Conservation (phyloP, 2,888 invertebrate genomes). For the Lithophane leautieri region DNA sequence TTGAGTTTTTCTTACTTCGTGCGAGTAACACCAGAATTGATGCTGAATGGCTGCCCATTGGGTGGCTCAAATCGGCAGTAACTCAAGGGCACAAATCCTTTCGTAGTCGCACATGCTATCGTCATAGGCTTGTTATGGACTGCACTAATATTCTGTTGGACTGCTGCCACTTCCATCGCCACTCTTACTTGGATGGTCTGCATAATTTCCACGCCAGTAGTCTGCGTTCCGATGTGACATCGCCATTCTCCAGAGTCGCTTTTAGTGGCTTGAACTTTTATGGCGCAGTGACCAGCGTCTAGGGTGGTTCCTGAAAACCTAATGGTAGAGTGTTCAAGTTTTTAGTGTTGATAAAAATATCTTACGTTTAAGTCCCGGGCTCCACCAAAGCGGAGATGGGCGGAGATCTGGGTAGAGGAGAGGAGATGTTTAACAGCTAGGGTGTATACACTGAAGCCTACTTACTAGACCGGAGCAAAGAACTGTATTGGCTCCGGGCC, state of each 20-base stretch:
- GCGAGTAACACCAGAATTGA: slow-evolving; percentile 79
- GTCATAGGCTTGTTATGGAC: slow-evolving; percentile 79
- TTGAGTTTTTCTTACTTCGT: slow-evolving; percentile 75
- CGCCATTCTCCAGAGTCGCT: slow-evolving; percentile 85
- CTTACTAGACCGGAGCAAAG: too few relatives aligned
- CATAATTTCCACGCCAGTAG: slow-evolving; percentile 77
- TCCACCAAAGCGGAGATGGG: too few relatives aligned
- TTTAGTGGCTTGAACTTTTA: slow-evolving; percentile 75
- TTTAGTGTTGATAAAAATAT: background rate
- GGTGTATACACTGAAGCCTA: too few relatives aligned
- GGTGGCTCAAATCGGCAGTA: slow-evolving; percentile 89
- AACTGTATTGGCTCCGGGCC: too few relatives aligned
- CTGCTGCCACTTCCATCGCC: slow-evolving; percentile 81
- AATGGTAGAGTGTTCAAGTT: background rate
- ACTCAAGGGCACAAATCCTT: slow-evolving; percentile 78
- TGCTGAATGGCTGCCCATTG: slow-evolving; percentile 83
- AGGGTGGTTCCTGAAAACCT: slow-evolving; percentile 82
- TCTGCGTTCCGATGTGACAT: slow-evolving; percentile 85
- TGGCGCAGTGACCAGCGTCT: slow-evolving; percentile 81
- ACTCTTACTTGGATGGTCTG: slow-evolving; percentile 80
- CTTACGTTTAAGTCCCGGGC: background rate
- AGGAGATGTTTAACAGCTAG: too few relatives aligned
- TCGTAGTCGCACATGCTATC: slow-evolving; percentile 83
- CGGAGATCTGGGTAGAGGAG: too few relatives aligned
- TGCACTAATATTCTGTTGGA: slow-evolving; percentile 75